These are phyloP conservation scores for Indicator indicator DNA, from an alignment of 2,113 vertebrate species.

Conservation along the genomic window DNA sequence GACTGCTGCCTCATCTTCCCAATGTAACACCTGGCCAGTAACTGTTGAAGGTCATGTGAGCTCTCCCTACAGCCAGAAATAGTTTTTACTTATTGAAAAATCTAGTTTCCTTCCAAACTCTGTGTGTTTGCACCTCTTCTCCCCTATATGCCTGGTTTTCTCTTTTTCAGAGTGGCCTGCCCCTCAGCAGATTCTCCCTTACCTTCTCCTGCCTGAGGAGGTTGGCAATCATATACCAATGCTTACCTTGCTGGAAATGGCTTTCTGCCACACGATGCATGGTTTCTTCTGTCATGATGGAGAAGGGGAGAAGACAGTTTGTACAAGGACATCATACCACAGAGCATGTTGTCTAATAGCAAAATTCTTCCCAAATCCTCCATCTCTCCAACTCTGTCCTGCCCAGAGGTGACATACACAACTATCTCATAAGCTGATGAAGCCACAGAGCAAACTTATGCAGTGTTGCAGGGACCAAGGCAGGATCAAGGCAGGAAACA, in stretches of 20 bases:
- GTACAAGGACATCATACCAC: not conserved
- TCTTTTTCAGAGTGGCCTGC: not conserved
- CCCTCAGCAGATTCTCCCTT: not conserved
- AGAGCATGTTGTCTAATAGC: not conserved
- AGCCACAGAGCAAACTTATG: not conserved
- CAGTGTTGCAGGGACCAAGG: not conserved
- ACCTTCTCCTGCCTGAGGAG: not conserved
- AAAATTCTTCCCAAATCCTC: not conserved
- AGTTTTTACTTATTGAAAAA: not conserved
- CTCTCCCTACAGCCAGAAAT: not conserved
- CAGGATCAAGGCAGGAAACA: not conserved
- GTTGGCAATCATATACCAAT: not conserved
- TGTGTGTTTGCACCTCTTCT: not conserved
- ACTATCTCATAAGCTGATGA: not conserved
- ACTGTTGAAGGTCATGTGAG: not conserved
- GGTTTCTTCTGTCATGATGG: not conserved
- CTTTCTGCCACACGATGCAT: not conserved
- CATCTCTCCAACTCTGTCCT: not conserved
- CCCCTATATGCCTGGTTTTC: not conserved
- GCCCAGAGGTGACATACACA: accelerated
- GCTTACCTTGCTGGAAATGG: not conserved
- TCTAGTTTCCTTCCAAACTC: not conserved
- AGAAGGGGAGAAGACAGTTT: not conserved
- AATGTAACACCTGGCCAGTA: accelerated
- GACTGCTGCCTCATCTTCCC: not conserved